Percentiles rank a stretch among this genome's conserved stretches.
Conservation (phyloP, 2,888 invertebrate genomes). For the Matsumyia berberina region DNA sequence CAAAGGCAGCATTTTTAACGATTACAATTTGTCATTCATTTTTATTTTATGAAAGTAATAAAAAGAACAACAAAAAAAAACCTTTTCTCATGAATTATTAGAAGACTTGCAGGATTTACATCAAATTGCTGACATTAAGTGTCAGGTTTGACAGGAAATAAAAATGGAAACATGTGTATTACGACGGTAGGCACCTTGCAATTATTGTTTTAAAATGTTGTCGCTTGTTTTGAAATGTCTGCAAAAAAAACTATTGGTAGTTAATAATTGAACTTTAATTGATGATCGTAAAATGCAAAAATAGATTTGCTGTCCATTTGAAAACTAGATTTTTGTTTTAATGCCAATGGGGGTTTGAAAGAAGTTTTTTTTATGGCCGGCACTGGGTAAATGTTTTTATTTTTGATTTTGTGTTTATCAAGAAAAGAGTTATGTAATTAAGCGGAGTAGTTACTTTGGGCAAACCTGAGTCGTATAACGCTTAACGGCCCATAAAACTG, state of each 20-base stretch:
- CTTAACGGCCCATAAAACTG: too few species aligned
- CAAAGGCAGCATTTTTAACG: constrained; percentile 14
- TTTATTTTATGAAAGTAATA: constrained; percentile 59
- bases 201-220: too few species aligned
- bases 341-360: not conserved
- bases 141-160: constrained; percentile 11
- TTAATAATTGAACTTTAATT: constrained; percentile 8
- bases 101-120: constrained; percentile 4
- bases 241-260: not conserved
- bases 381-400: too few species aligned
- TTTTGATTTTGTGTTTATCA: too few species aligned
- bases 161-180: constrained; percentile 5
- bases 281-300: constrained; percentile 13
- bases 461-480: too few species aligned
- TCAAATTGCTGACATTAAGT: constrained; percentile 17
- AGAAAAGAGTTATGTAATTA: too few species aligned
- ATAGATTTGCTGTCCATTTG: not conserved
- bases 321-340: constrained; percentile 19
- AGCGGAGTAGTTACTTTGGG: too few species aligned
- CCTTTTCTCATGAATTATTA: constrained; percentile 39
- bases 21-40: constrained; percentile 34
- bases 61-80: constrained; percentile 7
- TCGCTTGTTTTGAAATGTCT: constrained; percentile 1
- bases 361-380: too few species aligned
- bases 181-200: not conserved